These are phyloP conservation scores for Mylabris sibirica DNA, from an alignment of 2,888 invertebrate genomes.

Conservation along the genomic window DNA sequence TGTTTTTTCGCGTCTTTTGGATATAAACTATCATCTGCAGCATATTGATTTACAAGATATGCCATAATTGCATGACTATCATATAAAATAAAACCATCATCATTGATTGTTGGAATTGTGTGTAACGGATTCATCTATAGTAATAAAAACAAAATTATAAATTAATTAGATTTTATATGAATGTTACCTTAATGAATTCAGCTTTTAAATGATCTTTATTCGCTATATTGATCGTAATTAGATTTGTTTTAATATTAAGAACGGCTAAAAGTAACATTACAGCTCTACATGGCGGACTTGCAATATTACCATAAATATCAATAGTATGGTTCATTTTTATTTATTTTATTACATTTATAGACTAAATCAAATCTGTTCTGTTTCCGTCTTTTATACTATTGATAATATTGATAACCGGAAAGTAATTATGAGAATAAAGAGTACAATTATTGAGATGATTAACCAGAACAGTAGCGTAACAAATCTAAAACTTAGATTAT, in stretches of 20 bases:
- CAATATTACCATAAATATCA: slow-evolving; percentile 71
- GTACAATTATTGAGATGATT: too few relatives aligned
- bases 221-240: slow-evolving; percentile 68
- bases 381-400: too few relatives aligned
- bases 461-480: too few relatives aligned
- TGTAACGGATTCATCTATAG: background rate
- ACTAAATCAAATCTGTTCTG: too few relatives aligned
- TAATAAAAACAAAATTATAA: background rate
- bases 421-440: too few relatives aligned
- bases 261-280: slow-evolving; percentile 71
- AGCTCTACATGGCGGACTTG: slow-evolving; percentile 70
- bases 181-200: slow-evolving; percentile 70
- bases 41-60: slow-evolving; percentile 73
- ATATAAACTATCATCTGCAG: slow-evolving; percentile 69
- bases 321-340: slow-evolving; percentile 46
- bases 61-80: slow-evolving; percentile 76
- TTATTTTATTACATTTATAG: too few relatives aligned
- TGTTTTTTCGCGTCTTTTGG: slow-evolving; percentile 70
- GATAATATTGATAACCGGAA: too few relatives aligned
- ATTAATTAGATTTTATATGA: background rate
- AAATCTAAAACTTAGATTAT: too few relatives aligned
- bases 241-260: slow-evolving; percentile 71
- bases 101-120: slow-evolving; percentile 66
- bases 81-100: slow-evolving; percentile 74
- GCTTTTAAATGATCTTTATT: slow-evolving; percentile 71